Evolutionary conservation across 2,797 vertebrate genomes (phyloP), one percentile per base, ranked within the genome.

Genomic region (Mormyrops boulengeri): DNA sequence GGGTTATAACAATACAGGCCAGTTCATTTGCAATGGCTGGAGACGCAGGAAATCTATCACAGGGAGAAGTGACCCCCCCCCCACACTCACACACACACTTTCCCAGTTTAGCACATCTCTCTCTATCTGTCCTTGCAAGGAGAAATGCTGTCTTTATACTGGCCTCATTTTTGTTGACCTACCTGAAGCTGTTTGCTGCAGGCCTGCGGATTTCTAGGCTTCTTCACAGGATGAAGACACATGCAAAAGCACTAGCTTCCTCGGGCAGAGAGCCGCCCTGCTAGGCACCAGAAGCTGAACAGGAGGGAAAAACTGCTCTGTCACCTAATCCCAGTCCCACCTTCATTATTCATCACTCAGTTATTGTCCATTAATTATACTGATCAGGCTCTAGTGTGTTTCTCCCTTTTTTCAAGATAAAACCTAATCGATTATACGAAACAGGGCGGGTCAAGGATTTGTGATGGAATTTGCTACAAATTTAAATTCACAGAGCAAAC

Each of bases 21-120:
- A 96, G 96, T 97, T 97, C 98, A 97, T 98, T 98, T 98, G 97
- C 97, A 94, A 95, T 97, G 96, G 93, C 95, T 66, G 73, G 95
- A 97, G 97, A 97, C 96, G 94, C 96, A 96, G 96, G 94, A 93
- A 93, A 94, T 97, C 97, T 96, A 96, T 77, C 69, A 77, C 12
- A 19, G 38, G 17, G 69, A 41, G 14, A 41, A 19, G 57, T 2
- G 60, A 3, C n/a, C n/a, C 60, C 60, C 19, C 60, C 62, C 62
- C 19, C 19, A 0, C 44, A 50, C 49, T 11, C 11, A 50, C 49
- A 50, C 0, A 19, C 53, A 57, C n/a, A 60, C 57, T 19, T 77
- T 77, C 69, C 34, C 69, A 41, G 69, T 77, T 77, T 77, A 17
- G 38, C 34, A 34, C 14, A 41, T 77, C 69, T 41, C 69, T 77